Percentiles rank a stretch among this genome's conserved stretches.
These are phyloP conservation scores for Megamerina dolium DNA, from an alignment of 2,888 invertebrate genomes.

Conservation along the genomic window DNA sequence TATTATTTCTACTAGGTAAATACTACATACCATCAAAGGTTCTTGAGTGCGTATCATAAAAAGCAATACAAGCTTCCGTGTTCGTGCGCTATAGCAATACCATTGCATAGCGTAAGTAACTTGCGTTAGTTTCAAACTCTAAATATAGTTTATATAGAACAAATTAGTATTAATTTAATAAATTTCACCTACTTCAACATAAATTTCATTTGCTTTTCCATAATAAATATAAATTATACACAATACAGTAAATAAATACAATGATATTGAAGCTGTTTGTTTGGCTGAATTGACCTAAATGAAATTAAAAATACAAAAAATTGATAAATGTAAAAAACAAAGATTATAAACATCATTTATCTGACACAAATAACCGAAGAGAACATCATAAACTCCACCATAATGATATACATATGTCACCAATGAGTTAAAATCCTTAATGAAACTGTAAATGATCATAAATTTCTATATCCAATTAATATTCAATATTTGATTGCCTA, in stretches of 20 bases:
- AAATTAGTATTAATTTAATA: too few relatives aligned
- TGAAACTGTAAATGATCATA: too few relatives aligned
- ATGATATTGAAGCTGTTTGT: constrained; percentile 30
- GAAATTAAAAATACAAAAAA: too few relatives aligned
- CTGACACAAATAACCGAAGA: too few relatives aligned
- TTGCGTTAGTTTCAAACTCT: constrained; percentile 37
- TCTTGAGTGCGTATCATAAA: constrained; percentile 38
- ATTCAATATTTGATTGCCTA: neutral
- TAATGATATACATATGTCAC: constrained; percentile 39
- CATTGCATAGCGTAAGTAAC: constrained; percentile 41
- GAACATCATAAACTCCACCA: too few relatives aligned
- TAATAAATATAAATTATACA: constrained; percentile 43
- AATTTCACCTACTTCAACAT: constrained; percentile 31
- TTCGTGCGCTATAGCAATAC: constrained; percentile 31
- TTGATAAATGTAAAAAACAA: too few relatives aligned
- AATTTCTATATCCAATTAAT: too few relatives aligned
- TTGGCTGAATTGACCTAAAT: constrained; percentile 2
- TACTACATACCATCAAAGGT: constrained; percentile 37
- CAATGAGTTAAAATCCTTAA: constrained; percentile 31
- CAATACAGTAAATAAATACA: constrained; percentile 41
- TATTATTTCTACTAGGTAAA: too few relatives aligned
- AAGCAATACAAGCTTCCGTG: constrained; percentile 33
- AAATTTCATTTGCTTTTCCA: constrained; percentile 42
- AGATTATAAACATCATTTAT: too few relatives aligned
- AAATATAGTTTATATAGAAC: too few relatives aligned